A percentile compares a stretch with the other conserved stretches of the same genome.
Evolutionary conservation across 2,797 vertebrate species (phyloP).

Genomic region (Sitta carolinensis): DNA sequence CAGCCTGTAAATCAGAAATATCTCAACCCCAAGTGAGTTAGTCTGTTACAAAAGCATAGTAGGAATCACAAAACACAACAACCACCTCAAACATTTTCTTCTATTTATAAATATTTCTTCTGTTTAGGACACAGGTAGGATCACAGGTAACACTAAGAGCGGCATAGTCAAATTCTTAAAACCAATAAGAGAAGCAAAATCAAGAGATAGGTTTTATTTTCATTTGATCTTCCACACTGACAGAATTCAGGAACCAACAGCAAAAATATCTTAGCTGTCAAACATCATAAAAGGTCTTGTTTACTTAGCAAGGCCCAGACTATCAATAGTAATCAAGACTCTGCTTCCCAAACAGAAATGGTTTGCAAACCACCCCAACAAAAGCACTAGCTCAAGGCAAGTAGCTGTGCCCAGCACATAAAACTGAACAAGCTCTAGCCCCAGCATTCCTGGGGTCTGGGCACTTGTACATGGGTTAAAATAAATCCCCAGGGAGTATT

Average conservation of each 20-base stretch:
- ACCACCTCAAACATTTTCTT: background rate
- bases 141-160: background rate
- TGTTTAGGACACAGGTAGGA: background rate
- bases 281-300: background rate
- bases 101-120: background rate
- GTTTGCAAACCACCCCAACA: background rate
- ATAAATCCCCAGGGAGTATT: background rate
- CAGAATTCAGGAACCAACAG: background rate
- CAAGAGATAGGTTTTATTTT: background rate
- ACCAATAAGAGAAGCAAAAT: background rate
- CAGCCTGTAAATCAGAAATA: background rate
- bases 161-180: background rate
- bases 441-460: background rate
- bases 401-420: background rate
- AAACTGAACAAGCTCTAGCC: background rate
- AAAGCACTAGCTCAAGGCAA: background rate
- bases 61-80: background rate
- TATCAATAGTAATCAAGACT: background rate
- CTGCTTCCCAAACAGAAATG: background rate
- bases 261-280: background rate
- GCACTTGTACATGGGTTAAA: fast-evolving
- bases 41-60: background rate
- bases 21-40: too few species aligned
- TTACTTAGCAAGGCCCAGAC: background rate
- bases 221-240: background rate